Evolutionary conservation across 2,113 vertebrate species (phyloP).

Genomic region (Polyodon spathula): DNA sequence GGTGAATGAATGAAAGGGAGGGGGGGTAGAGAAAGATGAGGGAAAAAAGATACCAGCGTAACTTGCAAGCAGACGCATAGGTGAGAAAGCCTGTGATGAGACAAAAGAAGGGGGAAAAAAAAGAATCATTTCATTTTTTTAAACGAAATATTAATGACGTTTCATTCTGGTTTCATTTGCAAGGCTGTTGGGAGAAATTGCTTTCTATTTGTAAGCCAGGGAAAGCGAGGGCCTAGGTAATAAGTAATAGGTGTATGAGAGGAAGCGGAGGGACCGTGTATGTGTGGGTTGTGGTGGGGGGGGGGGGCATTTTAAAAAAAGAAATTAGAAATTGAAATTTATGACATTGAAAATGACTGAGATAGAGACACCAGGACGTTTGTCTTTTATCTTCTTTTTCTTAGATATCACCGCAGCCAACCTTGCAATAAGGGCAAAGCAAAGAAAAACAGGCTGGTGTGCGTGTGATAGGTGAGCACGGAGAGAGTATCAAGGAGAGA

Average conservation of each 20-base stretch:
- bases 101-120: slow-evolving; percentile 37
- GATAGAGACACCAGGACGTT: slow-evolving; percentile 45
- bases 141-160: slow-evolving; percentile 67
- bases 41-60: slow-evolving; percentile 24
- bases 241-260: slow-evolving; percentile 60
- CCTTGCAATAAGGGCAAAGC: slow-evolving; percentile 52
- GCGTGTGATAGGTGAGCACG: slow-evolving; percentile 12
- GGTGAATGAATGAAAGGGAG: slow-evolving; percentile 13
- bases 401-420: slow-evolving; percentile 30
- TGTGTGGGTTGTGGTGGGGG: slow-evolving; percentile 16
- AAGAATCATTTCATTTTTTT: slow-evolving; percentile 50
- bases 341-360: slow-evolving; percentile 92
- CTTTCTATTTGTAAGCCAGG: slow-evolving; percentile 73
- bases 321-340: slow-evolving; percentile 88
- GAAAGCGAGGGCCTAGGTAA: slow-evolving; percentile 77
- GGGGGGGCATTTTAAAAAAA: slow-evolving; percentile 23
- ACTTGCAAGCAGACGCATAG: slow-evolving; percentile 8
- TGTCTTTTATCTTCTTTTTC: slow-evolving; percentile 15
- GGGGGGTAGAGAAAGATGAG: slow-evolving; percentile 21
- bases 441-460: slow-evolving; percentile 48
- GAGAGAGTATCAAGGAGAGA: slow-evolving; percentile 15
- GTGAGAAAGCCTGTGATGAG: slow-evolving; percentile 11
- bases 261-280: slow-evolving; percentile 33
- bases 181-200: slow-evolving; percentile 67
- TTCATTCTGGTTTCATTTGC: slow-evolving; percentile 80